Base-by-base conservation (phyloP, 92 coral and sea anemone genomes). In the Plumapathes pennacea region DNA sequence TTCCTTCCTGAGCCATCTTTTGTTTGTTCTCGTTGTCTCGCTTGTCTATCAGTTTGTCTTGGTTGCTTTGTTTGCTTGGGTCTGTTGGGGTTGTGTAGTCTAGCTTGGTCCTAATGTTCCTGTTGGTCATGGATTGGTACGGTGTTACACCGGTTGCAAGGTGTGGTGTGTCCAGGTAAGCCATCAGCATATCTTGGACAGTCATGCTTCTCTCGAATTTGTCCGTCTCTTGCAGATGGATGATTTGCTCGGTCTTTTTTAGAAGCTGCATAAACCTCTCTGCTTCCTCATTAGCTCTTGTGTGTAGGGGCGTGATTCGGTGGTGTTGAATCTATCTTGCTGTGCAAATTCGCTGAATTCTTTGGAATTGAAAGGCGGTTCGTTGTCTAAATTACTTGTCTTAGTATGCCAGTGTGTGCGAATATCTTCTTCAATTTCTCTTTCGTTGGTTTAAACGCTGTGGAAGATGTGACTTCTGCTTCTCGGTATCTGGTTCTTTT, bases 361-460 rank as follows among this genome's bases (percentile, higher is more conserved):
- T 32, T 43, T 43, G 4, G 50, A 34, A 61, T 64, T 65, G 82
- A 75, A 75, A 8, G 74, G 82, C 40, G 69, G 82, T 65, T 74
- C 74, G 25, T 75, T 75, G 68, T 65, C 82, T 15, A 38, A 55
- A 32, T 65, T 26, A 65, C 33, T 18, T 46, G 33, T 30, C 52
- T 46, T 33, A 75, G 76, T 66, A 62, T 75, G 0, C 83, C 75
- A 50, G 55, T 19, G 15, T 60, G 56, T 2, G 69, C 83, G 39
- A 66, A 75, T 8, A 47, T 50, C 12, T 75, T 40, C 39, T 75
- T 65, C 0, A 66, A 26, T 39, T 52, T 65, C 26, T 56, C 75
- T 21, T 44, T 66, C 54, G 9, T 42, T 29, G 43, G 25, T 44
- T 32, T 4, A 33, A 76, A 58, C 23, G 19, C 25, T 29, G 76